These are phyloP conservation scores for Papilio machaon DNA, from an alignment of 1,140 invertebrate species.

Conservation along the genomic window DNA sequence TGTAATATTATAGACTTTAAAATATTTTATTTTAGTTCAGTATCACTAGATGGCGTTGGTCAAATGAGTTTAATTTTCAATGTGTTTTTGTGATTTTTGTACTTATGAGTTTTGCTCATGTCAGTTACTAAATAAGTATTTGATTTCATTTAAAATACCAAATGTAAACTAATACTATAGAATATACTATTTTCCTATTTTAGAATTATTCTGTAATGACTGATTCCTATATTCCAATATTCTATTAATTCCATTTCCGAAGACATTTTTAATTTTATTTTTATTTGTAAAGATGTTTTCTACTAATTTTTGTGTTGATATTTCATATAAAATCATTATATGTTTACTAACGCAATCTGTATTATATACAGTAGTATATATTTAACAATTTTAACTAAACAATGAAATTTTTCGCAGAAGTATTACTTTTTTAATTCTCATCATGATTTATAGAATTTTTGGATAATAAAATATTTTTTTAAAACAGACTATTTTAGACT, in stretches of 20 bases:
- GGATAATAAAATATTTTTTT: neutral
- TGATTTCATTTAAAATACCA: constrained; percentile 50
- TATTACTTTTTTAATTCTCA: too few relatives aligned
- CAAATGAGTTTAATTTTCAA: constrained; percentile 41
- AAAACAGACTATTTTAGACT: constrained; percentile 16
- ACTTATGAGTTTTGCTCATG: constrained; percentile 73
- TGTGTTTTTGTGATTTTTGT: constrained; percentile 69
- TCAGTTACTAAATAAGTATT: constrained; percentile 39
- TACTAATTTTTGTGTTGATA: neutral
- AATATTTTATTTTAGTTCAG: constrained; percentile 20
- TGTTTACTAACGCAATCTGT: too few relatives aligned
- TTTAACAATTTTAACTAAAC: too few relatives aligned
- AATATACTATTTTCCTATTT: constrained; percentile 43
- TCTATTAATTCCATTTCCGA: constrained; percentile 25
- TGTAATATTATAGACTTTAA: constrained; percentile 27
- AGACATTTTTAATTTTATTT: constrained; percentile 5
- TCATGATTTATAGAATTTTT: neutral
- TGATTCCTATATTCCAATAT: constrained; percentile 35
- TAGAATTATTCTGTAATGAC: constrained; percentile 20
- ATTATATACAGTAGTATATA: too few relatives aligned
- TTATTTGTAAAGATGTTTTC: neutral
- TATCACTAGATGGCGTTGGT: constrained; percentile 10
- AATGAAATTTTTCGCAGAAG: too few relatives aligned
- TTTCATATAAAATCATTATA: too few relatives aligned
- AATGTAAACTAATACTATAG: constrained; percentile 42